Evolutionary conservation across 2,797 vertebrate genomes (phyloP), one percentile per base, ranked within the genome.

Genomic region (Falco rusticolus): DNA sequence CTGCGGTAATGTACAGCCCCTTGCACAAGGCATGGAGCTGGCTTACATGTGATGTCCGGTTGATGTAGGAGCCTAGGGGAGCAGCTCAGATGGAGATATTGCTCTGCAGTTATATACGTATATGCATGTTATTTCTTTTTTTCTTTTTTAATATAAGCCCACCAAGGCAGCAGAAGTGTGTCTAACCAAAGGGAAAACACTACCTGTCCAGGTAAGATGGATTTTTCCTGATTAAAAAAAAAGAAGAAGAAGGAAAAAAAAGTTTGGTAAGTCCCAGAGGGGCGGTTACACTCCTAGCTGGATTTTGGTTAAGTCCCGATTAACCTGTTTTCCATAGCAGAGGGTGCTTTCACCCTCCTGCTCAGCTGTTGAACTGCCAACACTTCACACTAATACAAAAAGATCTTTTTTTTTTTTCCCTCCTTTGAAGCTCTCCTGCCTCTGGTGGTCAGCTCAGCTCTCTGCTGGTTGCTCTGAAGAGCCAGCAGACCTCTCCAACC

Each of bases 61-160:
- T n/a, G 12, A 4, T 7, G 43, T 9, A 57, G 39, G 21, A 77
- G 10, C 19, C 54, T 3, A 26, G 47, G 22, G 43, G 34, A 84
- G 39, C 31, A 64, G 34, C 63, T 85, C 26, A 21, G 34, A 5
- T 4, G 19, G 48, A 57, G 19, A 19, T 10, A 5, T 6, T 29
- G 28, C 6, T 24, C 75, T 85, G n/a, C 70, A 61, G n/a, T 41
- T 41, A 41, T 41, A 41, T 41, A 41, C 13, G 39, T 41, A 41
- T 41, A 41, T 41, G 13, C 39, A 41, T 41, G 39, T 41, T 41
- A 41, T 41, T 41, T 41, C 39, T 41, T 41, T 13, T 41, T 41
- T 33, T n/a, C 17, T 3, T 0, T 72, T 65, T 48, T 29, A 17
- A 6, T 0, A 1, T 5, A 20, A 48, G 6, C 22, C 39, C 70